These are phyloP conservation scores for Poeciliopsis gracilis DNA, from an alignment of 2,797 vertebrate genomes.

Conservation along the genomic window DNA sequence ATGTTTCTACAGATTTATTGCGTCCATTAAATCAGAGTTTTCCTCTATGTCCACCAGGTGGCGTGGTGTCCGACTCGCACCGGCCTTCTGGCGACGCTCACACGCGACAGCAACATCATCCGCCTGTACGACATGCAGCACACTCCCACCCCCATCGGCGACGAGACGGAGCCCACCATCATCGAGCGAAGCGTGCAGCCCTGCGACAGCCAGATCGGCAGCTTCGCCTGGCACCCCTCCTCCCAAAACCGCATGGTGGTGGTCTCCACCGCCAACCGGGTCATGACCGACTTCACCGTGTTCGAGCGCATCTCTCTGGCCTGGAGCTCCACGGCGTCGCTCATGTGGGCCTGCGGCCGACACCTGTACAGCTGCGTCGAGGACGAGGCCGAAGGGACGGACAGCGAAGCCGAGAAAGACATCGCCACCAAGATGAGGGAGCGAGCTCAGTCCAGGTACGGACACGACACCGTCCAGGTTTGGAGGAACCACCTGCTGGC, in stretches of 20 bases:
- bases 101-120: slow-evolving; percentile 95
- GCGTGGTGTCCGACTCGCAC: slow-evolving; percentile 97
- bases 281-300: slow-evolving; percentile 97
- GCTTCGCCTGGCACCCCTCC: slow-evolving; percentile 97
- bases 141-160: slow-evolving; percentile 93
- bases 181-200: slow-evolving; percentile 98
- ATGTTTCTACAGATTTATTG: not conserved
- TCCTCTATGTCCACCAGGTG: slow-evolving; percentile 70
- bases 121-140: slow-evolving; percentile 99
- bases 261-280: slow-evolving; percentile 90
- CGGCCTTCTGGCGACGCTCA: slow-evolving; percentile 93
- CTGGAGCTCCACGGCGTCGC: slow-evolving; percentile 93
- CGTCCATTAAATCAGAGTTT: not conserved
- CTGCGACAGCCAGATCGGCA: slow-evolving; percentile 91
- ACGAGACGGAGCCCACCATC: slow-evolving; percentile 97
- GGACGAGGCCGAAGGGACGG: slow-evolving; percentile 83
- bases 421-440: slow-evolving; percentile 97
- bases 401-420: slow-evolving; percentile 87
- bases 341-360: slow-evolving; percentile 97
- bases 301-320: slow-evolving; percentile 98
- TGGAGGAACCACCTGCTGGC: slow-evolving; percentile 96
- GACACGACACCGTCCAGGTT: slow-evolving; percentile 93
- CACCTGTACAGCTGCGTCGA: slow-evolving; percentile 94
- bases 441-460: slow-evolving; percentile 93
- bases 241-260: slow-evolving; percentile 98